phyloP scores from a whole-genome alignment of 2,888 invertebrate genomes.

The Habrosyne pyritoides region DNA sequence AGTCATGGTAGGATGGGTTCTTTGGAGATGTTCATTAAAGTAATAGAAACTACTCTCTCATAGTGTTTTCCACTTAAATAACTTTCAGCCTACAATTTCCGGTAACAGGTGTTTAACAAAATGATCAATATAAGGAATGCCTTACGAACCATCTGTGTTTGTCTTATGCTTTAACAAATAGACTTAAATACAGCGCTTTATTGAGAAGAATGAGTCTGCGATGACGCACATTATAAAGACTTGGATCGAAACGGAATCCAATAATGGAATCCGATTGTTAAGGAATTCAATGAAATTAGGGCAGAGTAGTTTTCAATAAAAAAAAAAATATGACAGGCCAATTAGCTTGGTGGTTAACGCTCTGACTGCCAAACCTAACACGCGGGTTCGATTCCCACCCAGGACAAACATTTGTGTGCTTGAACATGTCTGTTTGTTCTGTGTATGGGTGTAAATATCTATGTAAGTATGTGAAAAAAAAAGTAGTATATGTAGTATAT shows the following conservation, averaged over 20 bases:
- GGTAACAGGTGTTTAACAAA: background rate
- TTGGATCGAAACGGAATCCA: background rate
- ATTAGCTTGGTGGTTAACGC: too few relatives aligned
- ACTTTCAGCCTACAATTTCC: background rate
- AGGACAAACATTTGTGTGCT: too few relatives aligned
- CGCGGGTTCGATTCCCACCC: too few relatives aligned
- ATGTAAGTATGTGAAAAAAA: too few relatives aligned
- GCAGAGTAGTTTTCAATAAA: background rate
- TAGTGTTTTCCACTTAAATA: background rate
- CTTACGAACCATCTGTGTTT: slow-evolving; percentile 4
- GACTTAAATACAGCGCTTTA: background rate
- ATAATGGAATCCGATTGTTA: background rate
- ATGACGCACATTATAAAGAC: slow-evolving; percentile 1
- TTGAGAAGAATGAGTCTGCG: slow-evolving; percentile 1
- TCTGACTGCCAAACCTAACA: too few relatives aligned
- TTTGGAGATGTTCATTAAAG: background rate
- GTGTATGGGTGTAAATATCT: too few relatives aligned
- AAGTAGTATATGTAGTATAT: too few relatives aligned
- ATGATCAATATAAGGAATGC: slow-evolving; percentile 1
- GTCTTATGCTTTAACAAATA: slow-evolving; percentile 1
- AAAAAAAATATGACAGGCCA: too few relatives aligned
- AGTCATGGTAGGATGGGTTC: too few relatives aligned
- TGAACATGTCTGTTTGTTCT: too few relatives aligned
- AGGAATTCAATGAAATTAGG: background rate
- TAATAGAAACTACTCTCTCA: background rate